Evolutionary conservation across 2,888 invertebrate species (phyloP).

Genomic region (Torymus texanus): DNA sequence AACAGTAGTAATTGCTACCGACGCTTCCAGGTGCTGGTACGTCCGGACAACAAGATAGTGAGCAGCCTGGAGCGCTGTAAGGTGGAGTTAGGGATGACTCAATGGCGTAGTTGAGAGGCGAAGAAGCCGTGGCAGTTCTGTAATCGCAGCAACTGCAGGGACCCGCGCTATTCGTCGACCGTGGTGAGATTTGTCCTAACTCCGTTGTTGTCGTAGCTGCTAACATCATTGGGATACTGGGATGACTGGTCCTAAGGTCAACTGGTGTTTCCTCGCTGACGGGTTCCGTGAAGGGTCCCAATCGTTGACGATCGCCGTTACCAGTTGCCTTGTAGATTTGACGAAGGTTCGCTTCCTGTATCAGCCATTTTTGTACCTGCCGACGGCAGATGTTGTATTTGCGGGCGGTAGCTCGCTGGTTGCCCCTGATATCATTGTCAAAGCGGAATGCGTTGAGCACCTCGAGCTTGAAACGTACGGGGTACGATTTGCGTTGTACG

Average conservation of each 20-base stretch:
- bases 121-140: not conserved
- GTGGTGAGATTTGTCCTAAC: slow-evolving; percentile 3
- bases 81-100: slow-evolving; percentile 60
- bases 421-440: slow-evolving; percentile 74
- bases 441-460: slow-evolving; percentile 76
- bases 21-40: slow-evolving; percentile 37
- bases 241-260: slow-evolving; percentile 66
- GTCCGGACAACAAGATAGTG: slow-evolving; percentile 66
- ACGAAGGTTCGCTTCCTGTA: slow-evolving; percentile 73
- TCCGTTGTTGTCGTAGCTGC: not conserved
- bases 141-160: slow-evolving; percentile 59
- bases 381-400: slow-evolving; percentile 76
- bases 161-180: not conserved
- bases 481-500: slow-evolving; percentile 74
- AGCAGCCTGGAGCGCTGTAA: slow-evolving; percentile 60
- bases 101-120: slow-evolving; percentile 38
- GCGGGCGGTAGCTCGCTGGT: slow-evolving; percentile 76
- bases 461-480: slow-evolving; percentile 75
- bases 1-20: slow-evolving; percentile 59
- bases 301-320: slow-evolving; percentile 70
- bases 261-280: slow-evolving; percentile 65
- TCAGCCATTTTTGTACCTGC: slow-evolving; percentile 77
- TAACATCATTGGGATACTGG: too few species aligned
- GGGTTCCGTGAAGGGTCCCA: slow-evolving; percentile 65
- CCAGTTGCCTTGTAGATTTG: slow-evolving; percentile 70